Evolutionary conservation across 1,140 invertebrate species (phyloP), one percentile per base, ranked within the genome.

Genomic region (Neuroterus valhalla): DNA sequence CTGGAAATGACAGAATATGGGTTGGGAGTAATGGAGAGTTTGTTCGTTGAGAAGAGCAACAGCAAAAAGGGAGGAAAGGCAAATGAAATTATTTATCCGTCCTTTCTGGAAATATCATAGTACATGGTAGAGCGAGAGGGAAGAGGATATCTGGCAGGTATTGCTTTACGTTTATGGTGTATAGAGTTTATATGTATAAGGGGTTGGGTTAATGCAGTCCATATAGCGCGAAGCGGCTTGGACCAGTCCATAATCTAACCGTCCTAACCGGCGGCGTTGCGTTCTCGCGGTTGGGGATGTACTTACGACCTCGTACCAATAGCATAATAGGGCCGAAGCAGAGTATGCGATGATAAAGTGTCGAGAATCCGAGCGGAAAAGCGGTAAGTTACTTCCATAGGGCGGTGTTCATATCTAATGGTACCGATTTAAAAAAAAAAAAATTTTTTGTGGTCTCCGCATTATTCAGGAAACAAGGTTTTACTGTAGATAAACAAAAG

Each of bases 31-130:
- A 62, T 62, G 55, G 55, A 38, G 52, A 62, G 55, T 31, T 14
- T 23, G 15, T 23, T 62, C 55, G 55, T 15, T 38, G 55, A 31
- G 26, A 62, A 8, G n/a, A n/a, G 23, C 3, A 62, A 62, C 55
- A 62, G 31, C 55, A 62, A 62, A 62, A 62, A n/a, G 55, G 31
- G 8, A 62, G n/a, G n/a, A 31, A 76, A 76, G 76, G 76, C 70
- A 76, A 80, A 76, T 76, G 72, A 78, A 76, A 80, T 76, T 78
- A 77, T 78, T 74, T 76, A 80, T 74, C 76, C 76, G 74, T 75
- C 74, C 74, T 78, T 74, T 76, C 55, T 74, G 70, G 72, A 75
- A 78, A 75, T 80, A 80, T 76, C 78, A 78, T 38, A 38, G 31
- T 8, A 38, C 70, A 50, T 76, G 66, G 55, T 71, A 66, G 77